These are phyloP conservation scores for Oppia nitens DNA, from an alignment of 1,140 invertebrate species.

Conservation along the genomic window DNA sequence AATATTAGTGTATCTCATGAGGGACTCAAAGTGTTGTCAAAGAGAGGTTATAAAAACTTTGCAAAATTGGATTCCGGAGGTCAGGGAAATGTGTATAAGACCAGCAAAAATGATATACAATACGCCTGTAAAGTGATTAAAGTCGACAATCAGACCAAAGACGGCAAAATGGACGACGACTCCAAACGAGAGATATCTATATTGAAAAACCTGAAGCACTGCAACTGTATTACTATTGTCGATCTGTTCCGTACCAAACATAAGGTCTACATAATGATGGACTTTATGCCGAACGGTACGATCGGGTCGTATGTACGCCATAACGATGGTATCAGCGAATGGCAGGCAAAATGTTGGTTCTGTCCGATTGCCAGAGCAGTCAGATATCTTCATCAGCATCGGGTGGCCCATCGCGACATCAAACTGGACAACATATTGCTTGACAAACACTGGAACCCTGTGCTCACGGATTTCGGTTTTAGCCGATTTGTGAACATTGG, in stretches of 20 bases:
- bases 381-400: slow-evolving; percentile 3
- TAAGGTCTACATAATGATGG: slow-evolving; percentile 16
- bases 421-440: slow-evolving; percentile 14
- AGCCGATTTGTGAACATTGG: slow-evolving; percentile 10
- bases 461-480: slow-evolving; percentile 15
- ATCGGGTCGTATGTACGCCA: slow-evolving; percentile 11
- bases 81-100: slow-evolving; percentile 10
- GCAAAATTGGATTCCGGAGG: slow-evolving; percentile 13
- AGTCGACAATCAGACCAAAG: slow-evolving; percentile 1
- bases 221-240: not conserved
- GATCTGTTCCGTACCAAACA: slow-evolving; percentile 14
- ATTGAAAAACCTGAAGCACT: slow-evolving; percentile 2
- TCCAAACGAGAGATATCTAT: slow-evolving; percentile 15
- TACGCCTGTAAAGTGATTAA: slow-evolving; percentile 10
- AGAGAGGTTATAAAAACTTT: not conserved
- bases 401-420: slow-evolving; percentile 13
- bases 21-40: not conserved
- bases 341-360: slow-evolving; percentile 8
- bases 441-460: slow-evolving; percentile 11
- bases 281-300: slow-evolving; percentile 11
- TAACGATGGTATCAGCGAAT: slow-evolving; percentile 8
- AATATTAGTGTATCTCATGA: too few relatives aligned
- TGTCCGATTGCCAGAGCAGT: slow-evolving; percentile 8
- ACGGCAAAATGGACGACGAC: slow-evolving; percentile 11
- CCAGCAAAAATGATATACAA: not conserved